Percentiles rank a stretch among this genome's conserved stretches.
Conservation (phyloP, 2,113 vertebrate genomes). For the Eulemur rufifrons region DNA sequence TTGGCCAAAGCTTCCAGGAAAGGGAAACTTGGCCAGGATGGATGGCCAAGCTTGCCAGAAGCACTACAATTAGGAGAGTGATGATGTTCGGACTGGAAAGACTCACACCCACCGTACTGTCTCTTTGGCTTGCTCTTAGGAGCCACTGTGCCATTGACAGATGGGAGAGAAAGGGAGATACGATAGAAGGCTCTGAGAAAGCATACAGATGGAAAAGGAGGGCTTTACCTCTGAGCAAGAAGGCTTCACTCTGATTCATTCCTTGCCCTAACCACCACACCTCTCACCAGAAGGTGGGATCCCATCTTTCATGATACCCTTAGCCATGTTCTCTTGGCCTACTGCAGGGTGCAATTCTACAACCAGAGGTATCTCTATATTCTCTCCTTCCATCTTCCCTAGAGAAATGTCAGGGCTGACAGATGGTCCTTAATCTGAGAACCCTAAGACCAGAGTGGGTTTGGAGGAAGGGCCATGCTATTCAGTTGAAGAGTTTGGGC, state of each 20-base stretch:
- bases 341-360: neutral
- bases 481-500: neutral
- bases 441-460: neutral
- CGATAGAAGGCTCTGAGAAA: neutral
- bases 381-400: neutral
- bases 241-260: slow-evolving; percentile 14
- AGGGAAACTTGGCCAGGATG: neutral
- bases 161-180: neutral
- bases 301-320: neutral
- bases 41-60: neutral
- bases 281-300: neutral
- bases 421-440: neutral
- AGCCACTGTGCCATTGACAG: neutral
- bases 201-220: neutral
- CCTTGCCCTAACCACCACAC: neutral
- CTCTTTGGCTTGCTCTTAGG: neutral
- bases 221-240: neutral
- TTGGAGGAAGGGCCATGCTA: neutral
- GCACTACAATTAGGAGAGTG: neutral
- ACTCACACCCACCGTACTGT: neutral
- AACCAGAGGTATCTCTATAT: neutral
- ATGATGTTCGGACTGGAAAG: slow-evolving; percentile 16
- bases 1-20: slow-evolving; percentile 10
- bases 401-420: neutral
- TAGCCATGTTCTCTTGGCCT: neutral